Conservation (phyloP, 2,797 vertebrate species). For the Parotocinclus haroldoi region DNA sequence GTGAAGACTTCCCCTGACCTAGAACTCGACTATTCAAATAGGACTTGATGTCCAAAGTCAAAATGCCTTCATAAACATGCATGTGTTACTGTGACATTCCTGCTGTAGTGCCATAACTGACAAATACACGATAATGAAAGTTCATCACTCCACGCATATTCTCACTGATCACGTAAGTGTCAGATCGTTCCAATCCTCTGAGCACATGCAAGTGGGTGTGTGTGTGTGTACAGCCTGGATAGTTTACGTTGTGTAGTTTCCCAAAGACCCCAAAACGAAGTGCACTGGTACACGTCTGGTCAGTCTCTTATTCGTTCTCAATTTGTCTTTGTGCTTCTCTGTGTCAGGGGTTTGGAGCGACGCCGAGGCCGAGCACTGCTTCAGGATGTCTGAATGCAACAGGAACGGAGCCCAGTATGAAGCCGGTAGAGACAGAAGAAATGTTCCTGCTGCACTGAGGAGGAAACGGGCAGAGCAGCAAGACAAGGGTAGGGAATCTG, state of each 20-base stretch:
- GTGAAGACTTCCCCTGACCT: too few species aligned
- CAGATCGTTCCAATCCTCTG: conserved; percentile 54
- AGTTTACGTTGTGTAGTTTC: neutral
- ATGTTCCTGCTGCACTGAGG: conserved; percentile 71
- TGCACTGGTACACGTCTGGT: neutral
- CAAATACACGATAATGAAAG: conserved; percentile 37
- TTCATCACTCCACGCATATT: conserved; percentile 5
- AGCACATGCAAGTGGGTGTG: conserved; percentile 54
- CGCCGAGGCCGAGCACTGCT: conserved; percentile 82
- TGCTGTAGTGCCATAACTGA: conserved; percentile 9
- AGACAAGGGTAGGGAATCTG: conserved; percentile 64
- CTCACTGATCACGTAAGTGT: conserved; percentile 49
- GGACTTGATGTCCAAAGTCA: too few species aligned
- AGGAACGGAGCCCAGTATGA: conserved; percentile 33
- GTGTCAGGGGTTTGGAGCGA: conserved; percentile 84
- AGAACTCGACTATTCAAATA: too few species aligned
- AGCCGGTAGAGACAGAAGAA: conserved; percentile 62
- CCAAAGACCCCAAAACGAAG: too few species aligned
- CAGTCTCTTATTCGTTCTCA: neutral
- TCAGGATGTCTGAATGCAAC: conserved; percentile 81
- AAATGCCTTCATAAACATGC: neutral
- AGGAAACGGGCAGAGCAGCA: conserved; percentile 72
- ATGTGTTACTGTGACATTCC: conserved; percentile 1
- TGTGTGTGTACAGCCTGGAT: conserved; percentile 16
- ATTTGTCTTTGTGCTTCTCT: neutral